A percentile compares a stretch with the other conserved stretches of the same genome.
Conservation (phyloP, 1,140 invertebrate species). For the Ceratina australensis region DNA sequence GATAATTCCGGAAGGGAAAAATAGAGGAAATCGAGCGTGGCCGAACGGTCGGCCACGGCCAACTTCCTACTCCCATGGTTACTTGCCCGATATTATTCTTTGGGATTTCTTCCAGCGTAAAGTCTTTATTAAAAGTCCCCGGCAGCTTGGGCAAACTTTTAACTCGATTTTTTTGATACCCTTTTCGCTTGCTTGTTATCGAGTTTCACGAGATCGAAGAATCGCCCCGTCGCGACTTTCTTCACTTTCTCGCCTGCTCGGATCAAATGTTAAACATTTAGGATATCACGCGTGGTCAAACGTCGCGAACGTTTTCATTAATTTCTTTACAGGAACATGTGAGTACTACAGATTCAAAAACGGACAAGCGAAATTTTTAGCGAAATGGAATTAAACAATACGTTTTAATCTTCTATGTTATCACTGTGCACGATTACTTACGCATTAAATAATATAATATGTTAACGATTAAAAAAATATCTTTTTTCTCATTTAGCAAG, state of each 20-base stretch:
- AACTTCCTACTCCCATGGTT: constrained; percentile 35
- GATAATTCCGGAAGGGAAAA: constrained; percentile 56
- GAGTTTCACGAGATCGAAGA: constrained; percentile 29
- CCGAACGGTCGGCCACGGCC: constrained; percentile 3
- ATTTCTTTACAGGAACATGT: too few relatives aligned
- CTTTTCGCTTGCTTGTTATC: constrained; percentile 37
- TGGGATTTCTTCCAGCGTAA: constrained; percentile 58
- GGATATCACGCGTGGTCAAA: not conserved
- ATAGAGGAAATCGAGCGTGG: constrained; percentile 46
- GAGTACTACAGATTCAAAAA: too few relatives aligned
- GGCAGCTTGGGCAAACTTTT: constrained; percentile 64
- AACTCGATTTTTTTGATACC: constrained; percentile 72
- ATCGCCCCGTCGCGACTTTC: not conserved
- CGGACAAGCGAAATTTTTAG: too few relatives aligned
- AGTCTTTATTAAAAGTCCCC: constrained; percentile 71
- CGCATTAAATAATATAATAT: too few relatives aligned
- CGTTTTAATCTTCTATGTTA: too few relatives aligned
- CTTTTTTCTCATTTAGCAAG: too few relatives aligned
- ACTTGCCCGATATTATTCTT: constrained; percentile 65
- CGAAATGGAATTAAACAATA: too few relatives aligned
- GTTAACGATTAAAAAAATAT: too few relatives aligned
- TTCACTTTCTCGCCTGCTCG: not conserved
- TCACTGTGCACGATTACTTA: too few relatives aligned
- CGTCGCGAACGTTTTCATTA: not conserved
- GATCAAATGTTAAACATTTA: not conserved